Base-by-base conservation (phyloP, 2,113 vertebrate species). In the Lagenorhynchus albirostris region DNA sequence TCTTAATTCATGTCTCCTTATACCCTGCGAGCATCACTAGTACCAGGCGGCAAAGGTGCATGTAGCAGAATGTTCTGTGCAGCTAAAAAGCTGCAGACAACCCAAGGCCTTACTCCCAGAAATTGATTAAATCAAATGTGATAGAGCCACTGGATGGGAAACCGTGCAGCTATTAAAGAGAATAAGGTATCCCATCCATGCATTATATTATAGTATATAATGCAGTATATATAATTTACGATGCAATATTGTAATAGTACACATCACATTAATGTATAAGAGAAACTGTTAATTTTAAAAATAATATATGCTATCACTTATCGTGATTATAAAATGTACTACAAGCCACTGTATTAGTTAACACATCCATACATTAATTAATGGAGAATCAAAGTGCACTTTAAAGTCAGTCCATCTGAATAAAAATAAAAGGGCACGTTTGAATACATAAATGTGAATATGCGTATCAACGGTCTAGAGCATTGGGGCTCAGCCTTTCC, bases 391-490 rank as follows among this genome's bases (percentile, higher is more conserved):
- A 12, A 90, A 90, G 74, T 4, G 47, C 80, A 33, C n/a, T 17
- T n/a, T 18, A 29, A 44, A 82, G 50, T 21, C 50, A 68, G 18
- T 25, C 23, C 18, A 53, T 41, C 14, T 73, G 86, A 18, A n/a
- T 38, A 29, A 68, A 71, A 68, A 77, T 21, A 33, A 53, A 70
- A 77, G 55, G 23, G 25, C 47, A 15, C 36, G 13, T 62, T 76
- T 21, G 33, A 79, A 36, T 47, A 29, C 10, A 44, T 31, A 53
- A 81, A 55, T 6, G 0, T 4, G 65, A 67, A 33, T 0, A 3
- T 11, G 36, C 3, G 20, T 20, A 6, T 44, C 31, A 33, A 6
- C 1, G 2, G 20, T 8, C 41, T 2, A 6, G 5, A 20, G 15
- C 41, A 13, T 1, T 1, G 74, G 47, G 36, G 36, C 58, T 58